phyloP scores from a whole-genome alignment of 1,140 invertebrate genomes.

The Carcinoscorpius rotundicauda region DNA sequence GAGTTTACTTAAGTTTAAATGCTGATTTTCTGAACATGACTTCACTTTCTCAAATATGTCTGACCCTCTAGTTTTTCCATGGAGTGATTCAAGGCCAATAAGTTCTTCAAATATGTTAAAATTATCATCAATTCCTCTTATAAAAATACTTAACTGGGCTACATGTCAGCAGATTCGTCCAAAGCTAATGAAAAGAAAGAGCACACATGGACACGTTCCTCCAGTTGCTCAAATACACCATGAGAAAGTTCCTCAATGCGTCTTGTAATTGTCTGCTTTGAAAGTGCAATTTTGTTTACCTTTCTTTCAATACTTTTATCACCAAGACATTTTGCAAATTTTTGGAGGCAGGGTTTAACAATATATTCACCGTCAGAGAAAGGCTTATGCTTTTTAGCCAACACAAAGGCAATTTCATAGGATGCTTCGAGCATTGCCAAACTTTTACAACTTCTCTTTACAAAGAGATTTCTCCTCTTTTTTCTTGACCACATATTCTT shows the following conservation, averaged over 20 bases:
- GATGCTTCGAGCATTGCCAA: conserved; percentile 2
- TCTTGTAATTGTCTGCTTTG: conserved; percentile 1
- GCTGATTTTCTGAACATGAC: too few relatives aligned
- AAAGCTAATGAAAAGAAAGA: conserved; percentile 9
- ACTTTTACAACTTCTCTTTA: conserved; percentile 4
- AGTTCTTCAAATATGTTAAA: too few relatives aligned
- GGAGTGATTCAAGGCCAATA: too few relatives aligned
- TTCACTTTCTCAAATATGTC: too few relatives aligned
- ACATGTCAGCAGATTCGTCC: too few relatives aligned
- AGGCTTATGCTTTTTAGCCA: neutral
- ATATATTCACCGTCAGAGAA: conserved; percentile 6
- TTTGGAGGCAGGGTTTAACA: conserved; percentile 4
- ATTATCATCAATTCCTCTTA: too few relatives aligned
- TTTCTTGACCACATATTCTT: too few relatives aligned
- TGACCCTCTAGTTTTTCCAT: too few relatives aligned
- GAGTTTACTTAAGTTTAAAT: too few relatives aligned
- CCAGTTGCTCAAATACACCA: conserved; percentile 1
- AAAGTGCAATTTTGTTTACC: conserved; percentile 5
- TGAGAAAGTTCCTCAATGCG: conserved; percentile 2
- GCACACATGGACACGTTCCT: conserved; percentile 3
- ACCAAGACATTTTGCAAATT: conserved; percentile 4
- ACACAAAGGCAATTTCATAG: neutral
- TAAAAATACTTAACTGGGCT: too few relatives aligned
- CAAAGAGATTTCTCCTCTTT: too few relatives aligned
- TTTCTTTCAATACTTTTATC: conserved; percentile 6